Conservation (phyloP, 2,888 invertebrate genomes). For the Elmis aenea region DNA sequence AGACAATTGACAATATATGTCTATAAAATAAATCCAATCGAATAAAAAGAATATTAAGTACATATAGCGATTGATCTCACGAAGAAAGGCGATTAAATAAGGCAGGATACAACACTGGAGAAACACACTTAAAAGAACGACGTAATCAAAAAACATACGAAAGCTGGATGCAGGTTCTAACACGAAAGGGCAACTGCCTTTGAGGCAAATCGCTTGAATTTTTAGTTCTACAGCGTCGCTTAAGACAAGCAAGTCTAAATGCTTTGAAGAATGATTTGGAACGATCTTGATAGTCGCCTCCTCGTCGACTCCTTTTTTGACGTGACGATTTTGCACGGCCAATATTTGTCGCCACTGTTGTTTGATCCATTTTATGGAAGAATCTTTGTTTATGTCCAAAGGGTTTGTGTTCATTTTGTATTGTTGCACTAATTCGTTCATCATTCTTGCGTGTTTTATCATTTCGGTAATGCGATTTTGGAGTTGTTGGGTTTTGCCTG, state of each 20-base stretch:
- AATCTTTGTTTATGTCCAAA: neutral
- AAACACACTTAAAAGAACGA: conserved; percentile 9
- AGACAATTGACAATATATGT: conserved; percentile 8
- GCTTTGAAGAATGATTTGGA: conserved; percentile 18
- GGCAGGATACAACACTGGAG: conserved; percentile 15
- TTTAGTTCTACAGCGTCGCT: conserved; percentile 27
- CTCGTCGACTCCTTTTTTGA: too few relatives aligned
- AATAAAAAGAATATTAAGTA: conserved; percentile 4
- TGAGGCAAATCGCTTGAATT: conserved; percentile 41
- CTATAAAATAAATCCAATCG: conserved; percentile 7
- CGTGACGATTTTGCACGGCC: too few relatives aligned
- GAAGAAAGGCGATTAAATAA: conserved; percentile 9
- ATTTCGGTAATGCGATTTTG: neutral
- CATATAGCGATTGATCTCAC: neutral
- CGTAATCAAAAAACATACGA: conserved; percentile 26
- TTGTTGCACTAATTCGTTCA: neutral
- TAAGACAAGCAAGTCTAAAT: conserved; percentile 25
- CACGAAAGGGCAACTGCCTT: conserved; percentile 49
- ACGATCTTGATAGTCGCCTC: neutral
- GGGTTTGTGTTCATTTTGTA: neutral
- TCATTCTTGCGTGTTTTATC: neutral
- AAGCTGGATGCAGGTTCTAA: conserved; percentile 48
- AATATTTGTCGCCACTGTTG: too few relatives aligned
- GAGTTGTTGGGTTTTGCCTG: conserved; percentile 37
- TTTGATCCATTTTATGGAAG: conserved; percentile 10